Conservation (phyloP, 2,888 invertebrate species). For the Ophioninae sp. region DNA sequence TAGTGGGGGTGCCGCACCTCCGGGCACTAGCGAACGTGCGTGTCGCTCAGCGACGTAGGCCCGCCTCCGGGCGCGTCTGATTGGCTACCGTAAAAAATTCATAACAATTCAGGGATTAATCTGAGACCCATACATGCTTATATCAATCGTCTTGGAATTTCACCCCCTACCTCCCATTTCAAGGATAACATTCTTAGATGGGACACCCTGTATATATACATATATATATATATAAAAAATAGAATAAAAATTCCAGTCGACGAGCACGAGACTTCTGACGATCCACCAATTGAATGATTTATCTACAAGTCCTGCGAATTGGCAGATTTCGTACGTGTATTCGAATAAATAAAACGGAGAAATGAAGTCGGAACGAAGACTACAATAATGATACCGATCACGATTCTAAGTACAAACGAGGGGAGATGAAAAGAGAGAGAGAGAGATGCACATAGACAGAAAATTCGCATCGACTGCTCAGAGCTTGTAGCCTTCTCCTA, state of each 20-base stretch:
- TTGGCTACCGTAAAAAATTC: too few species aligned
- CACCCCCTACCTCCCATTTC: too few species aligned
- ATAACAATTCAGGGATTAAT: too few species aligned
- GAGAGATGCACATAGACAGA: conserved; percentile 5
- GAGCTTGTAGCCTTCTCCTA: too few species aligned
- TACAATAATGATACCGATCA: conserved; percentile 9
- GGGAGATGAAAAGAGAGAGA: conserved; percentile 1
- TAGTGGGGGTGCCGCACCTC: too few species aligned
- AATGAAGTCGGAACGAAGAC: conserved; percentile 27
- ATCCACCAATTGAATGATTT: conserved; percentile 56
- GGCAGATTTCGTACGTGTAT: conserved; percentile 24
- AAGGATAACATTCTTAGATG: too few species aligned
- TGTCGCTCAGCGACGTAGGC: too few species aligned
- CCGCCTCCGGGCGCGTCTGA: too few species aligned
- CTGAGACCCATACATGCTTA: too few species aligned
- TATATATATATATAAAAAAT: conserved; percentile 7
- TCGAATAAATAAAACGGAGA: conserved; percentile 53
- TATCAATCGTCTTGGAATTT: too few species aligned
- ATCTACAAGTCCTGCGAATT: conserved; percentile 51
- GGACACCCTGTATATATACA: too few species aligned
- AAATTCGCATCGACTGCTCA: conserved; percentile 16
- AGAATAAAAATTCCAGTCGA: conserved; percentile 17
- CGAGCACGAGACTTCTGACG: conserved; percentile 29
- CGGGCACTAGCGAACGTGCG: too few species aligned
- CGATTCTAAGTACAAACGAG: conserved; percentile 3